Base-by-base conservation (phyloP, 2,113 vertebrate species). In the Cacatua alba region DNA sequence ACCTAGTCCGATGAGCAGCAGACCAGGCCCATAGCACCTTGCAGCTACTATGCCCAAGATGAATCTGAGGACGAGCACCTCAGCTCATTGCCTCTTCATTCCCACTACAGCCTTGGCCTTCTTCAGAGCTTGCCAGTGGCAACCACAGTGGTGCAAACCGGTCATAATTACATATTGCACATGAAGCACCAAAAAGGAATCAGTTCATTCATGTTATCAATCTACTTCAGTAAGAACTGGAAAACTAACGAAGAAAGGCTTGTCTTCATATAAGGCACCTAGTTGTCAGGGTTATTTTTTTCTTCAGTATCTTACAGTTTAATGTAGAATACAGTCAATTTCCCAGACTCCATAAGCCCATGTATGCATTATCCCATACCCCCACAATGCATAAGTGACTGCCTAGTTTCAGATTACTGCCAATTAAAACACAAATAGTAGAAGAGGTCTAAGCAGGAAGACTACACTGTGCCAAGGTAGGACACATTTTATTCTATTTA, bases 341-440 rank as follows among this genome's bases (percentile, higher is more conserved):
- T 95, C 67, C 33, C 83, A 75, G 72, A 62, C 12, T 65, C 59
- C 24, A 20, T 35, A 85, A 90, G 5, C 52, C 62, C 37, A 65
- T 3, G 15, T 48, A 21, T 53, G 60, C 7, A 76, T n/a, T 59
- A 90, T 52, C 41, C 39, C 64, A 49, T 49, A 72, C 29, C 49
- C 79, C 23, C 20, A 65, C 62, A 26, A 89, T 13, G n/a, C 41
- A 8, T 52, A 65, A 91, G 5, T 69, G 33, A 89, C 69, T 63
- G 31, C 6, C 82, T 57, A 55, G 79, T 74, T 94, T 96, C 79
- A 90, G 39, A 53, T 86, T 88, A 75, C 39, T 86, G 60, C 51
- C 79, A 90, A 83, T 88, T 90, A 96, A 95, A 92, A 83, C 59
- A 80, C 13, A 74, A 64, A 88, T 10, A 49, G 44, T 75, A 91